Percentiles rank a stretch among this genome's conserved stretches.
These are phyloP conservation scores for Cydia pomonella DNA, from an alignment of 1,140 invertebrate genomes.

Conservation along the genomic window DNA sequence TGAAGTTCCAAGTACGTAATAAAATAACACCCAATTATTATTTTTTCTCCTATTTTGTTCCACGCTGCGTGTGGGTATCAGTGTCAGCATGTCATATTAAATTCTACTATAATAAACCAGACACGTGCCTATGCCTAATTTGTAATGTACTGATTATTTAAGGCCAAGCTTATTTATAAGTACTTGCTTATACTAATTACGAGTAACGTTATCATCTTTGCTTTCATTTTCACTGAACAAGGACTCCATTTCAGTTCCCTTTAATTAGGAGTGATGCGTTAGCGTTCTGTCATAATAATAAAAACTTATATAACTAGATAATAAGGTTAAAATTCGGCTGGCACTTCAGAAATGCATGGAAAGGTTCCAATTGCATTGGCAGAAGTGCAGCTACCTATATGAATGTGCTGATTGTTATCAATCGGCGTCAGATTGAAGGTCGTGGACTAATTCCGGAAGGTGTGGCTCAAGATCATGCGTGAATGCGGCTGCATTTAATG, in stretches of 20 bases:
- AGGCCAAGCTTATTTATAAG: background rate
- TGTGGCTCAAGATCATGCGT: conserved; percentile 43
- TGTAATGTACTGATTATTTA: background rate
- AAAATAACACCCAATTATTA: too few species aligned
- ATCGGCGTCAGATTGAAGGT: conserved; percentile 62
- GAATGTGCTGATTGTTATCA: conserved; percentile 55
- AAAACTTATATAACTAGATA: background rate
- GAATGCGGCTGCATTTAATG: conserved; percentile 14
- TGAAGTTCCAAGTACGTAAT: too few species aligned
- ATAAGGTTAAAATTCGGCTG: conserved; percentile 49
- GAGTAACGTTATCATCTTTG: conserved; percentile 14
- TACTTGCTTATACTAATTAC: background rate
- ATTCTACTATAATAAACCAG: background rate
- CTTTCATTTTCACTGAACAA: conserved; percentile 55
- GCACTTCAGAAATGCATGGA: conserved; percentile 44
- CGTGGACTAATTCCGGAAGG: conserved; percentile 52
- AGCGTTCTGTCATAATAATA: background rate
- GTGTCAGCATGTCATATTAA: background rate
- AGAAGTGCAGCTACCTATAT: conserved; percentile 49
- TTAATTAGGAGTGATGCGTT: conserved; percentile 46
- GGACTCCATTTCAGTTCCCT: conserved; percentile 59
- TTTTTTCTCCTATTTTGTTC: background rate
- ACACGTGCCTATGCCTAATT: conserved; percentile 6
- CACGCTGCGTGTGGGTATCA: background rate
- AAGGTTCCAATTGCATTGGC: conserved; percentile 66